Conservation (phyloP, 1,140 invertebrate genomes). For the Nebria ingens region DNA sequence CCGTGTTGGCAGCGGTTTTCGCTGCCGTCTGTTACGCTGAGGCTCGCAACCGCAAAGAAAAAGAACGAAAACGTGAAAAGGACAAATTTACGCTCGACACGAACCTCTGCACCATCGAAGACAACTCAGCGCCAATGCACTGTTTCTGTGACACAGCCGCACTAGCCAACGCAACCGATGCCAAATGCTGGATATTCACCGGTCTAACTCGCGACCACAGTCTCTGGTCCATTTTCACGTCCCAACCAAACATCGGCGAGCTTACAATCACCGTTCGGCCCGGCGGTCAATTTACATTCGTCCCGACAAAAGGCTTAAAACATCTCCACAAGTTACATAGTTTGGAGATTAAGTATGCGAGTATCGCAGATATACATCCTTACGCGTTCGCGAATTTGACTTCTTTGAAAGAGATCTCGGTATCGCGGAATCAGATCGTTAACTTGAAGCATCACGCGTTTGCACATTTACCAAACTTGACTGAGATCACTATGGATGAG, state of each 20-base stretch:
- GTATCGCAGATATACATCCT: conserved; percentile 51
- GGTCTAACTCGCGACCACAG: conserved; percentile 48
- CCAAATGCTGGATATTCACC: conserved; percentile 47
- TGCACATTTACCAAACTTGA: conserved; percentile 42
- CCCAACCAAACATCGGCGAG: conserved; percentile 55
- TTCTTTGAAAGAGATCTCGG: conserved; percentile 49
- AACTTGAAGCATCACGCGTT: conserved; percentile 53
- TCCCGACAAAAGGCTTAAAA: conserved; percentile 55
- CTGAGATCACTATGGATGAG: conserved; percentile 43
- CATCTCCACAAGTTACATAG: conserved; percentile 52
- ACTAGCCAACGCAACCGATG: conserved; percentile 21
- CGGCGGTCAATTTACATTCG: conserved; percentile 50
- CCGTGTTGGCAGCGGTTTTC: background rate
- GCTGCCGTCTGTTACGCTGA: background rate
- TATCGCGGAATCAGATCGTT: conserved; percentile 57
- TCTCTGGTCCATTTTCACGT: conserved; percentile 58
- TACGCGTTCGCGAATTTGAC: conserved; percentile 60
- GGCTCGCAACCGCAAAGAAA: background rate
- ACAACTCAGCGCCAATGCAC: conserved; percentile 21
- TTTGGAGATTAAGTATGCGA: conserved; percentile 58
- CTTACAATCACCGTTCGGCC: conserved; percentile 57
- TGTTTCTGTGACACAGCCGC: conserved; percentile 23
- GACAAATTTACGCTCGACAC: conserved; percentile 3
- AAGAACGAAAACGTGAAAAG: background rate
- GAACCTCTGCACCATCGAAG: conserved; percentile 24